Base-by-base conservation (phyloP, 1,140 invertebrate genomes). In the Carposina sasakii region DNA sequence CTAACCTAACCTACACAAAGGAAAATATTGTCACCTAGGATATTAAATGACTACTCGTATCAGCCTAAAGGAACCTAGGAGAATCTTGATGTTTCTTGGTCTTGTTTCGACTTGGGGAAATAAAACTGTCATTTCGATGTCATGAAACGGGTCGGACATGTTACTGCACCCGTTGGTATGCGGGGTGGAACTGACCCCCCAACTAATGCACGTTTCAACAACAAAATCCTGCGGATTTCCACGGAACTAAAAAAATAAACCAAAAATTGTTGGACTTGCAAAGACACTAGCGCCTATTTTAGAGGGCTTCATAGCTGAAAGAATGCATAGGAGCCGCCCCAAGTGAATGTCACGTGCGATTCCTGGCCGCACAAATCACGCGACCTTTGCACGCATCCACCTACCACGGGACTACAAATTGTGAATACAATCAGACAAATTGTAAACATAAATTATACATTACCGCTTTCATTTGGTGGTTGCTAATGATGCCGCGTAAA, bases 51-150 rank as follows among this genome's bases (percentile, higher is more conserved):
- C n/a, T n/a, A n/a, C n/a, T n/a, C n/a, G n/a, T n/a, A n/a, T n/a
- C n/a, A n/a, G n/a, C n/a, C n/a, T n/a, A n/a, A n/a, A n/a, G n/a
- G n/a, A n/a, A n/a, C n/a, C n/a, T n/a, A n/a, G n/a, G n/a, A n/a
- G n/a, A n/a, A n/a, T n/a, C n/a, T n/a, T n/a, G n/a, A n/a, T n/a
- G n/a, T 68, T 63, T 63, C 54, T 54, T 57, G 52, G 37, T 59
- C 57, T 60, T 67, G 61, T 67, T 51, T 58, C 43, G 52, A 42
- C 52, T 63, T 62, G 54, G 57, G 62, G 64, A 71, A 72, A 76
- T 72, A 74, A 76, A 72, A 76, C 67, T 72, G 63, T 71, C 73
- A 67, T 72, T 72, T 74, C 63, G 71, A 61, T 67, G n/a, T n/a
- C n/a, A 58, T 55, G 54, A 63, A 73, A 71, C 58, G 63, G 73